Evolutionary conservation across 2,113 vertebrate genomes (phyloP), one percentile per base, ranked within the genome.

Genomic region (Gasterosteus aculeatus): DNA sequence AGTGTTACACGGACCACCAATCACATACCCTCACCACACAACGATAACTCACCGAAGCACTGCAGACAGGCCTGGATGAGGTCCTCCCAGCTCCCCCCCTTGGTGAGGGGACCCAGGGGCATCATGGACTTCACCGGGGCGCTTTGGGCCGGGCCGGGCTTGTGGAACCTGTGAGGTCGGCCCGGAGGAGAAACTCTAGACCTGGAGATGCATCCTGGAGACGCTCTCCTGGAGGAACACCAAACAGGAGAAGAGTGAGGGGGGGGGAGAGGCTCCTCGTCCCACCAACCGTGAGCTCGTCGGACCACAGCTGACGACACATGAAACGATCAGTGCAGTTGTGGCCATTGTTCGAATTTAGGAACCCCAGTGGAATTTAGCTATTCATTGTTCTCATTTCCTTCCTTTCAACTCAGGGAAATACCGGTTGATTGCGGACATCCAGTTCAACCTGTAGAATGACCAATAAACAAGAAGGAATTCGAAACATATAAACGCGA

Each of bases 41-140:
- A 26, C 44, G 1, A 22, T 49, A 69, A 90, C 94, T 97, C 92
- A 99, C 97, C 97, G 35, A 99, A 98, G 74, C 93, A 95, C 56
- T 97, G 95, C 89, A 99, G 92, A 79, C 97, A 98, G 84, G 95
- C 94, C 83, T 98, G 96, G 83, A 99, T 95, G 77, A 99, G 95
- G 77, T 97, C 96, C 84, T 98, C 97, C 93, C 98, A 93, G 92
- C 94, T 97, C 56, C 95, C 96, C 81, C 96, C 97, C 82, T 98
- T 98, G 88, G 95, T 92, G 42, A 97, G 90, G 74, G 95, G 95
- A 72, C 97, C 97, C 90, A 96, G 82, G 0, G 96, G 92, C 91
- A 96, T 95, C 89, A 94, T 95, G 58, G 94, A 85, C 80, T 91
- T 94, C 68, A 92, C 90, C 10, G 93, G 93, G 82, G 90, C 87